Conservation (phyloP, 2,797 vertebrate species). For the Leuciscus waleckii region DNA sequence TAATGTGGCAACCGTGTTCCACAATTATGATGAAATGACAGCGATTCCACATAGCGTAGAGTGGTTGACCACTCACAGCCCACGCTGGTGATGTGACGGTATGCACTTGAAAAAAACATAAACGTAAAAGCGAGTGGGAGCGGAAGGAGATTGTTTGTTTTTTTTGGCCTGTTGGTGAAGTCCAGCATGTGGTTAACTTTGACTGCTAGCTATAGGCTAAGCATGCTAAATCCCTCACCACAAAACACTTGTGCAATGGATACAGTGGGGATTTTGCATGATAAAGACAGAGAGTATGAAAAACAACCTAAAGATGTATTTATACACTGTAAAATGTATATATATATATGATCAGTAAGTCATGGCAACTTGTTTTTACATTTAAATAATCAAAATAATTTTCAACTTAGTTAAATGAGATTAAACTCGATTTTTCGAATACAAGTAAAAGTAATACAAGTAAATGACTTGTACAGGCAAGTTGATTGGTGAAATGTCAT, state of each 20-base stretch:
- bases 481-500: not conserved
- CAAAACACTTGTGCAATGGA: not conserved
- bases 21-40: slow-evolving; percentile 31
- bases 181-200: slow-evolving; percentile 26
- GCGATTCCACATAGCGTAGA: slow-evolving; percentile 4
- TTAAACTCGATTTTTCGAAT: not conserved
- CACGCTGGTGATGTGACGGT: slow-evolving; percentile 34
- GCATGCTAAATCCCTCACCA: not conserved
- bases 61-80: slow-evolving; percentile 32
- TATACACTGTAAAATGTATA: not conserved
- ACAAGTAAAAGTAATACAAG: too few relatives aligned
- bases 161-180: not conserved
- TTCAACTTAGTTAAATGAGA: not conserved
- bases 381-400: not conserved
- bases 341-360: not conserved
- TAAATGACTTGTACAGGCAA: too few relatives aligned
- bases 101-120: slow-evolving; percentile 18
- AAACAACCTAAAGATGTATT: not conserved
- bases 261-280: not conserved
- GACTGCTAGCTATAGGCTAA: not conserved
- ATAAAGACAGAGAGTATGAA: not conserved
- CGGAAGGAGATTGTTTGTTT: slow-evolving; percentile 15
- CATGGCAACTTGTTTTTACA: not conserved
- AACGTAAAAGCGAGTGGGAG: not conserved
- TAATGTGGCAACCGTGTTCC: slow-evolving; percentile 17